These are phyloP conservation scores for Crax fasciolata DNA, from an alignment of 2,797 vertebrate species.

Conservation along the genomic window DNA sequence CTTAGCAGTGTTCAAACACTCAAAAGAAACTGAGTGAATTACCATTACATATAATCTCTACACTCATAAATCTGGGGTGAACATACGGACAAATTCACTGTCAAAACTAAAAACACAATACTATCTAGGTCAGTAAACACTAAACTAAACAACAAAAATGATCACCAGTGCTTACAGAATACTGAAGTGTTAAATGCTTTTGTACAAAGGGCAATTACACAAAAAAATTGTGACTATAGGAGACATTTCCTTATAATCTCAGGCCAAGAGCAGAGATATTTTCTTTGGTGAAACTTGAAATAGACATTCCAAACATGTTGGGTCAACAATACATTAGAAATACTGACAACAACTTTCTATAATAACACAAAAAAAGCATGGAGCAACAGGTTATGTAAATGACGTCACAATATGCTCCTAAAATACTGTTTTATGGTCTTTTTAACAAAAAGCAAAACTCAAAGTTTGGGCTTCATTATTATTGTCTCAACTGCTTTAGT, in stretches of 20 bases:
- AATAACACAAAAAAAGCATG: not conserved
- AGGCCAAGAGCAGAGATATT: not conserved
- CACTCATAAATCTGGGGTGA: not conserved
- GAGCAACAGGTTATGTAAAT: not conserved
- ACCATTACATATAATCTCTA: not conserved
- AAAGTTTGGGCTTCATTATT: not conserved
- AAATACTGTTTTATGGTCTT: not conserved
- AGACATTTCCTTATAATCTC: not conserved
- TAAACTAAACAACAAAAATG: not conserved
- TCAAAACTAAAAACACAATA: not conserved
- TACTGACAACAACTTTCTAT: not conserved
- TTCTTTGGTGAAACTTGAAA: not conserved
- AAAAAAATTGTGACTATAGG: not conserved
- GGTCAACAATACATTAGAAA: not conserved
- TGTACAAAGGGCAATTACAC: not conserved
- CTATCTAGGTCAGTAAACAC: not conserved
- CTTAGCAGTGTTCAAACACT: not conserved
- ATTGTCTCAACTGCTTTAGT: not conserved
- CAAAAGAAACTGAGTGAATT: not conserved
- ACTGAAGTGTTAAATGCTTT: not conserved
- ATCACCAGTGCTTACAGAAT: not conserved
- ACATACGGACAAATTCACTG: not conserved
- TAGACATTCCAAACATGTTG: not conserved
- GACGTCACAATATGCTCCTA: not conserved
- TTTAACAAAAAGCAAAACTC: not conserved